Evolutionary conservation across 2,888 invertebrate species (phyloP), one percentile per base, ranked within the genome.

Genomic region (Trissoscelio sp.): DNA sequence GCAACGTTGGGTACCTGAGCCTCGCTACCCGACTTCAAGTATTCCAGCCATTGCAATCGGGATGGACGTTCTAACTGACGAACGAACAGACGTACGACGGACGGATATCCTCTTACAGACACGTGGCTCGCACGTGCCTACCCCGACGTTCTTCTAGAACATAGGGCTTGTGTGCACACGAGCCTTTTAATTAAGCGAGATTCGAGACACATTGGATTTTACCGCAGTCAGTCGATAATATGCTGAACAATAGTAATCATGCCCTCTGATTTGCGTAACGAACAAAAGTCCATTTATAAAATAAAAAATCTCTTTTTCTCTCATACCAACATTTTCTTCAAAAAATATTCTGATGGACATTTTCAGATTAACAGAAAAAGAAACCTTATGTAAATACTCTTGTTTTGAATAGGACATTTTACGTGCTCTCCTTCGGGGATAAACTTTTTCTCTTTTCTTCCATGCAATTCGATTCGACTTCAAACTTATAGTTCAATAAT

Each of bases 61-160:
- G 85, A 85, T 82, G 82, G 84, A 81, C 81, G 75, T 31, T 62
- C 70, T 66, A 67, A 39, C 60, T 70, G 60, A 77, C 74, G 81
- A 82, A 69, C 51, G 73, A 60, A 67, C 79, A 78, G 82, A 83
- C 81, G 77, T 75, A 79, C 75, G 60, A 70, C 83, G 84, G 86
- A 88, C 89, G 90, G 90, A 90, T 91, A 91, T 91, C 90, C 91
- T 91, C 91, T 91, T 91, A 91, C 90, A 86, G 91, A 89, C 91
- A 91, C 91, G 91, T 91, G 91, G 85, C 87, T 69, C 84, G 87
- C 91, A 91, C 91, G 91, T 89, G 91, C 88, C 89, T 85, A 86
- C 85, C 83, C 84, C 82, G 86, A 85, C 86, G 86, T 84, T 83
- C 83, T 84, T 78, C 83, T 69, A 81, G 84, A 83, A 83, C 82